Evolutionary conservation across 1,140 invertebrate species (phyloP), one percentile per base, ranked within the genome.

Genomic region (Cyclina sinensis): DNA sequence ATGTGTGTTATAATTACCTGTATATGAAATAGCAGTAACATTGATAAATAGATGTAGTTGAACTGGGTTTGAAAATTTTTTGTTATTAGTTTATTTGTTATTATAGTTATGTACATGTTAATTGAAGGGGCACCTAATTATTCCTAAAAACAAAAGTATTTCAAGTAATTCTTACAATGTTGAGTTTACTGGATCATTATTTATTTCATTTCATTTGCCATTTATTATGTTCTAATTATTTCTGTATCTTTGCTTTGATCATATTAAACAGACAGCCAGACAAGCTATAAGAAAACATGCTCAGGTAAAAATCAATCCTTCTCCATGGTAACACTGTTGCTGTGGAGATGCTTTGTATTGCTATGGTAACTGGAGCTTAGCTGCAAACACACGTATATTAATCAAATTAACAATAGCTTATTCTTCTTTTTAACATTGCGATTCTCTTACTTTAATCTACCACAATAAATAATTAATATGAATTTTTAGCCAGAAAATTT

Each of bases 251-350:
- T 59, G 35, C n/a, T 82, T 65, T 65, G 18, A 32, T 37, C 11
- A 62, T 68, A 21, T 48, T 79, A 68, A 32, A 78, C 74, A 85
- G 81, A 79, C 76, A 51, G 74, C 73, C 16, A 79, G 88, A 80
- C 54, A 65, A 32, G 88, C 70, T 43, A 78, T 84, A 43, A 37
- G 39, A 78, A 76, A 83, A 46, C 68, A 83, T 78, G 85, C 85
- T 30, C 74, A 87, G 79, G 80, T 82, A 78, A 89, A 14, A n/a
- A 46, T 30, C n/a, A n/a, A n/a, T 84, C 35, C 18, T 30, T 48
- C 24, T 27, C 43, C 73, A 46, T 76, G 43, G 73, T 37, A 76
- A 76, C 21, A 70, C 21, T 30, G 84, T 86, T 86, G 84, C 59
- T 65, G 78, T 86, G 84, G 84, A 39, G 57, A 37, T n/a, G 24